phyloP scores from a whole-genome alignment of 1,140 invertebrate genomes.

The Lordiphosa stackelbergi region DNA sequence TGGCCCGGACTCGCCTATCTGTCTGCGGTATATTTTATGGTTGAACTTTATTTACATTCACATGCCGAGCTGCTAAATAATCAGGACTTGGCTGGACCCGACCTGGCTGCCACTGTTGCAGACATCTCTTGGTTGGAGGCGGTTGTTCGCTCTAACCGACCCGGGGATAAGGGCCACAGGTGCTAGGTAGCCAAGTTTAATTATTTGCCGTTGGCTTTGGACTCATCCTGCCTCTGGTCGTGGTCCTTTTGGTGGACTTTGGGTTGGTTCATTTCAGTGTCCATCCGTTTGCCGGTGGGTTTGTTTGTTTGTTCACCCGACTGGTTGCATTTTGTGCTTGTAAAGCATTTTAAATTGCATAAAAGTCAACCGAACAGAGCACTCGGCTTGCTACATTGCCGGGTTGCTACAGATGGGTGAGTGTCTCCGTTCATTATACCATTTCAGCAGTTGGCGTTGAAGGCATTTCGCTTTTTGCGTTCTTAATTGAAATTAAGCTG shows the following conservation, averaged over 20 bases:
- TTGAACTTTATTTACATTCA: constrained; percentile 70
- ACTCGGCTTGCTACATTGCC: neutral
- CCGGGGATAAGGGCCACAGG: constrained; percentile 56
- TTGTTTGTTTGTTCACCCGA: constrained; percentile 41
- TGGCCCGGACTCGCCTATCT: constrained; percentile 24
- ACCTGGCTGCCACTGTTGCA: constrained; percentile 44
- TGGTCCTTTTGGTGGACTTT: constrained; percentile 3
- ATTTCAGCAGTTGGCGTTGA: constrained; percentile 29
- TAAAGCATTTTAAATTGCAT: constrained; percentile 63
- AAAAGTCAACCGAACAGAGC: constrained; percentile 35
- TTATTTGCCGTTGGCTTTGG: constrained; percentile 60
- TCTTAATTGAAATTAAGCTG: constrained; percentile 61
- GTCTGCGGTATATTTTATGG: constrained; percentile 63
- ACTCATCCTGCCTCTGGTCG: constrained; percentile 19
- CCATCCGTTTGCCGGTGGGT: constrained; percentile 13
- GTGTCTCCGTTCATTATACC: constrained; percentile 37
- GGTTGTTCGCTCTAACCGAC: constrained; percentile 5
- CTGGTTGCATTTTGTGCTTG: constrained; percentile 53
- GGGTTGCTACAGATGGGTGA: constrained; percentile 3
- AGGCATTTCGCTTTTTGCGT: constrained; percentile 27
- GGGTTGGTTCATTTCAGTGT: constrained; percentile 15
- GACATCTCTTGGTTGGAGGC: constrained; percentile 8
- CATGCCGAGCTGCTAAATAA: constrained; percentile 46
- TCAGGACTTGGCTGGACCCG: constrained; percentile 11
- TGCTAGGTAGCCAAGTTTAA: constrained; percentile 64